Evolutionary conservation across 1,140 invertebrate genomes (phyloP), one percentile per base, ranked within the genome.

Genomic region (Drosophila equinoxialis): DNA sequence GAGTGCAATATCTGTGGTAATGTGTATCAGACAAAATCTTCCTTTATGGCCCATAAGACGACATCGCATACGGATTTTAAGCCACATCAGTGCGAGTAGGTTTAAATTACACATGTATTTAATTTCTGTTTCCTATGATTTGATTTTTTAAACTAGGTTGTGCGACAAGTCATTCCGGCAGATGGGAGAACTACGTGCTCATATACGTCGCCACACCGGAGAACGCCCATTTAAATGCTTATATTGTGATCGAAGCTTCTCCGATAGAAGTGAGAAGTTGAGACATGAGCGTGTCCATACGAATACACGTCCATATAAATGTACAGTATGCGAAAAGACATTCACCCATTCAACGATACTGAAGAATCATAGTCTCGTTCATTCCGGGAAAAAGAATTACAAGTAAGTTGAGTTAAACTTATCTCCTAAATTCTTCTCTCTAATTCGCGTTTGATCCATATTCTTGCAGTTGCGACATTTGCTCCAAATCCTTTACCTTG

Each of bases 241-340:
- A 13, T 79, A 90, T 42, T 91, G 90, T 42, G 87, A 91, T 4
- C 81, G 90, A 0, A 79, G 86, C 37, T 91, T 91, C 33, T 90
- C 86, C 33, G 90, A 91, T 39, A 81, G 90, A 0, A 91, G 90
- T 61, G 90, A 90, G 54, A 77, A 82, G 51, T 69, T 86, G 14
- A 73, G 87, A 7, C 90, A 91, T 51, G 90, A 91, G 39, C 71
- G 90, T 8, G 94, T 94, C 23, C 94, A 94, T 79, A 94, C 94
- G 6, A 94, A 94, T 65, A 93, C 94, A 13, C 81, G 94, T 7
- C 94, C 94, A 0, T 94, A 94, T 66, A 93, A 93, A 68, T 94
- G 94, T 73, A 90, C 90, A 14, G 93, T 93, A 70, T 94, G 94
- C 71, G 94, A 93, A 1, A 94, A 94, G 74, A 93, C 93, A 4